Evolutionary conservation across 2,113 vertebrate genomes (phyloP).

Genomic region (Malaclemys terrapin): DNA sequence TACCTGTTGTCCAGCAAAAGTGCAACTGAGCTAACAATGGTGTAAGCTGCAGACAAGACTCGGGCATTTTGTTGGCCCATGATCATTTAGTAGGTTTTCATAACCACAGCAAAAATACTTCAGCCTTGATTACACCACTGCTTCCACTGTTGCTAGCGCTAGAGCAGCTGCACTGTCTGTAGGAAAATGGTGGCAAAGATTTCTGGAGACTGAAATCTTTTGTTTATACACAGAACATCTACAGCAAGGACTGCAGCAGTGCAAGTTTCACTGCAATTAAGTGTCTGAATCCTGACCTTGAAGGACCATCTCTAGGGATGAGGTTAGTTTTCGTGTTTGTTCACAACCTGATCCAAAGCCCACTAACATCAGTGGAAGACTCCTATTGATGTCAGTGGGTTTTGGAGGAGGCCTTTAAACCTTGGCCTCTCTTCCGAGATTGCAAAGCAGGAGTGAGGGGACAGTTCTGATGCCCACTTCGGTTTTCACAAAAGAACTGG

Average conservation of each 20-base stretch:
- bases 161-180: neutral
- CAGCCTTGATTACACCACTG: fast-evolving
- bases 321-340: neutral
- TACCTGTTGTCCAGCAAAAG: neutral
- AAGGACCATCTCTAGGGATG: neutral
- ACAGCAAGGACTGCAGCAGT: fast-evolving
- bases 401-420: neutral
- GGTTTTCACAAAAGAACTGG: neutral
- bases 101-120: neutral
- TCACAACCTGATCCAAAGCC: neutral
- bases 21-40: neutral
- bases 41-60: neutral
- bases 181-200: neutral
- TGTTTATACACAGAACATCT: neutral
- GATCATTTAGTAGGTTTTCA: neutral
- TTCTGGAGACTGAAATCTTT: neutral
- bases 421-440: neutral
- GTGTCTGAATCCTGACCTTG: neutral
- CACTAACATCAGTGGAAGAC: neutral
- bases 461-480: neutral
- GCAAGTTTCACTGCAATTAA: neutral
- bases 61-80: neutral
- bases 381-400: neutral
- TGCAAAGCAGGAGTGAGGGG: neutral
- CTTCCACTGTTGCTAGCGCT: neutral